A percentile compares a stretch with the other conserved stretches of the same genome.
Conservation (phyloP, 1,140 invertebrate species). For the Lasioglossum albipes region DNA sequence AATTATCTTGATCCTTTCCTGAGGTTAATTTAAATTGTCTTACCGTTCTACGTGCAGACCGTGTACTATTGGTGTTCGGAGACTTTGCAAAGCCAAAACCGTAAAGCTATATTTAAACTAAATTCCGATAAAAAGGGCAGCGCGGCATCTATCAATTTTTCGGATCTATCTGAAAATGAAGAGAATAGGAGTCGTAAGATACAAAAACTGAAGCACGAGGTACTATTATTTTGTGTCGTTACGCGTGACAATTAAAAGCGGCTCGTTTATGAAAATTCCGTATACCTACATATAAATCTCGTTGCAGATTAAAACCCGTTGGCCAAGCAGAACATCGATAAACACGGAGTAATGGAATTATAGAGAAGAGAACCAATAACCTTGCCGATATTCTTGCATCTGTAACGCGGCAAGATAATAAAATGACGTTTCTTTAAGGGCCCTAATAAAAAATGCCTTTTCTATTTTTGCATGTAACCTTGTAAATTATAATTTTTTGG, state of each 20-base stretch:
- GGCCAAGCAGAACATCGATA: conserved; percentile 49
- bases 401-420: neutral
- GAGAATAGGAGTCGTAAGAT: conserved; percentile 10
- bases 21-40: neutral
- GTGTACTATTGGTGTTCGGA: conserved; percentile 40
- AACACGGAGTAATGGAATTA: neutral
- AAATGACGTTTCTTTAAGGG: no score
- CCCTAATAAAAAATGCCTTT: no score
- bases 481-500: no score
- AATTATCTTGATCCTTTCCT: neutral
- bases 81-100: neutral
- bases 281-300: neutral
- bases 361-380: neutral
- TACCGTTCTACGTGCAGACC: conserved; percentile 25
- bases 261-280: neutral
- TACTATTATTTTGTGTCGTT: neutral
- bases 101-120: conserved; percentile 44
- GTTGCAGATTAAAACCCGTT: conserved; percentile 58
- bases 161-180: conserved; percentile 61
- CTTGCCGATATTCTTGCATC: neutral
- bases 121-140: conserved; percentile 54
- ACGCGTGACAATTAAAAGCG: neutral
- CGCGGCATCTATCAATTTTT: conserved; percentile 61
- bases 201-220: conserved; percentile 35
- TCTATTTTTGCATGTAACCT: no score